phyloP scores from a whole-genome alignment of 1,140 invertebrate genomes.

The Akabosia matsudoensis region DNA sequence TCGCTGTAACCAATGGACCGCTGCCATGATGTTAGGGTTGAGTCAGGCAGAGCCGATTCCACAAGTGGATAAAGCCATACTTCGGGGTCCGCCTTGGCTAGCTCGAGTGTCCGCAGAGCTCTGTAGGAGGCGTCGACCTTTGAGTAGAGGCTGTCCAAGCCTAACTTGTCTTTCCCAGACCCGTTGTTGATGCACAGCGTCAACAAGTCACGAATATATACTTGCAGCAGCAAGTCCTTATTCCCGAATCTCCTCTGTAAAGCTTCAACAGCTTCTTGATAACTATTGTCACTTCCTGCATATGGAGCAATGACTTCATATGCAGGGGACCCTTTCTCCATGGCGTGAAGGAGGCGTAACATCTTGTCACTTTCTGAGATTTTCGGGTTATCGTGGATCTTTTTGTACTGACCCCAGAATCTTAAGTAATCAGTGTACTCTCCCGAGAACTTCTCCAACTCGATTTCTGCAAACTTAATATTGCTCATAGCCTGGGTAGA shows the following conservation, averaged over 20 bases:
- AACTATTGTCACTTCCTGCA: conserved; percentile 26
- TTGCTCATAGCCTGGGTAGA: too few species aligned
- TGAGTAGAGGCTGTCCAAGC: background rate
- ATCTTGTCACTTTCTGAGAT: conserved; percentile 49
- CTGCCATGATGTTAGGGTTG: background rate
- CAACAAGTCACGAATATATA: conserved; percentile 27
- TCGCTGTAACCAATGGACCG: too few species aligned
- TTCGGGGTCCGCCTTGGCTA: background rate
- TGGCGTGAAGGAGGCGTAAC: conserved; percentile 39
- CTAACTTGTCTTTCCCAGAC: background rate
- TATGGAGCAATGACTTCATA: conserved; percentile 13
- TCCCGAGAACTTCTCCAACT: conserved; percentile 49
- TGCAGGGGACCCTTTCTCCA: background rate
- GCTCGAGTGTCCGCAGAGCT: background rate
- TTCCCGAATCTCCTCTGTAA: conserved; percentile 20
- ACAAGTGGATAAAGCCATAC: background rate
- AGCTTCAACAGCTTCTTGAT: conserved; percentile 25
- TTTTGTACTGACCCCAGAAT: conserved; percentile 51
- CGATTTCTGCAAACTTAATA: too few species aligned
- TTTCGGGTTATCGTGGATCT: conserved; percentile 49
- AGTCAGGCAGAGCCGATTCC: background rate
- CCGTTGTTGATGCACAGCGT: background rate
- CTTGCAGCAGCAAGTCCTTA: background rate
- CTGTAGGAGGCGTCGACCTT: background rate
- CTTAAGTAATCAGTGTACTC: conserved; percentile 50